These are phyloP conservation scores for Drosophila emarginata DNA, from an alignment of 2,888 invertebrate genomes.

Conservation along the genomic window DNA sequence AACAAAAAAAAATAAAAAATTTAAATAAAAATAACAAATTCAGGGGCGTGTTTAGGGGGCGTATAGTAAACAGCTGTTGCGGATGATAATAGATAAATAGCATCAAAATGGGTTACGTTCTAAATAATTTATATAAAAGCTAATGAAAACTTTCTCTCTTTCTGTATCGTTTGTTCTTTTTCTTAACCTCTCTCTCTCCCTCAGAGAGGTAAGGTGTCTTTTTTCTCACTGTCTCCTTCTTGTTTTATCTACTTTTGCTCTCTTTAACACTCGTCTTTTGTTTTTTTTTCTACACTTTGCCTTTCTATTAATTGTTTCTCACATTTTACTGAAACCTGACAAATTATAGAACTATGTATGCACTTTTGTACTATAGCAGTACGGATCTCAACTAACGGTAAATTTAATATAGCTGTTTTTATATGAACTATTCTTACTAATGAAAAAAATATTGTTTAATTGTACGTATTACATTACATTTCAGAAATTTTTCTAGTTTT, in stretches of 20 bases:
- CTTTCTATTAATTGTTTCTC: background rate
- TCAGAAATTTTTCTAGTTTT: background rate
- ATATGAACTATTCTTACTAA: background rate
- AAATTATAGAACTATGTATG: background rate
- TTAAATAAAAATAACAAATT: constrained; percentile 13
- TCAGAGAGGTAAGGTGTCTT: background rate
- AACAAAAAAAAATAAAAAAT: constrained; percentile 28
- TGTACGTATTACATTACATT: background rate
- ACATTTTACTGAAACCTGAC: too few species aligned
- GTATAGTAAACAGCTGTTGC: constrained; percentile 33
- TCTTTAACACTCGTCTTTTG: background rate
- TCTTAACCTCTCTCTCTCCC: background rate
- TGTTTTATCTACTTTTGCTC: background rate
- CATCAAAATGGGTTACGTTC: constrained; percentile 67
- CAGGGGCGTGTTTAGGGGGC: background rate
- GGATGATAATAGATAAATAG: constrained; percentile 26
- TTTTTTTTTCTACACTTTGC: background rate
- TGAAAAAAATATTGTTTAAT: background rate
- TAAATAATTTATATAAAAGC: constrained; percentile 47
- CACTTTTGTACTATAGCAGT: background rate
- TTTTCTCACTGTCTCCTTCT: background rate
- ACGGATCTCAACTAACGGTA: background rate
- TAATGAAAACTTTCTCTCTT: constrained; percentile 5
- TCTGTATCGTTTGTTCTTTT: constrained; percentile 2
- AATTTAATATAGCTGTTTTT: background rate